Percentiles rank a stretch among this genome's conserved stretches.
Conservation (phyloP, 2,797 vertebrate genomes). For the Arnoldichthys spilopterus region DNA sequence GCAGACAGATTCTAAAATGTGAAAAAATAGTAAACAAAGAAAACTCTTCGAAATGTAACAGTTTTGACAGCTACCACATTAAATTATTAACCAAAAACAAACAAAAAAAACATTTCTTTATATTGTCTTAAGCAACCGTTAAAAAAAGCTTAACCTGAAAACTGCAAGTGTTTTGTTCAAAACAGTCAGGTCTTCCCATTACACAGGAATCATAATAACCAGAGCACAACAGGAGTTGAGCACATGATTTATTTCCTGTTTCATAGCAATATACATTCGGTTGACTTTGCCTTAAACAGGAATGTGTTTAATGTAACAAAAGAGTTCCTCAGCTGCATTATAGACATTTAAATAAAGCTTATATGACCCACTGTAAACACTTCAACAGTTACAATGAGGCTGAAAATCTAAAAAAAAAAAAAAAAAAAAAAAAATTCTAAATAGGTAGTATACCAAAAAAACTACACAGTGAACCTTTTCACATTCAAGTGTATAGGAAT, state of each 20-base stretch:
- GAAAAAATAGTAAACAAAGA: no score
- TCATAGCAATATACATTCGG: slow-evolving; percentile 21
- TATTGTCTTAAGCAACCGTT: no score
- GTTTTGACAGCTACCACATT: no score
- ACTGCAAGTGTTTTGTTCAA: not conserved
- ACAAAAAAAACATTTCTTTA: no score
- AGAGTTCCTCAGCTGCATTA: slow-evolving; percentile 1
- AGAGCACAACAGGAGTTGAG: slow-evolving; percentile 4
- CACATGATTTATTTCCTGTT: slow-evolving; percentile 49
- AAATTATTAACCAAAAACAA: no score
- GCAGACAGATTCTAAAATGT: no score
- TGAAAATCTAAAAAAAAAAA: not conserved
- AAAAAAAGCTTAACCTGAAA: not conserved
- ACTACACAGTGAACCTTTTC: not conserved
- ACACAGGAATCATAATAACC: not conserved
- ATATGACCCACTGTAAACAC: not conserved
- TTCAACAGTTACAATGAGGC: not conserved
- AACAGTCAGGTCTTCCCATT: not conserved
- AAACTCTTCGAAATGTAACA: no score
- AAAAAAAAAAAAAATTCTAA: not conserved
- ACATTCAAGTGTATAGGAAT: not conserved
- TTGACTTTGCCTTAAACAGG: slow-evolving; percentile 16
- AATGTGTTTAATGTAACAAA: slow-evolving; percentile 19
- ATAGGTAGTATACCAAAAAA: slow-evolving; percentile 37
- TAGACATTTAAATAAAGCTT: slow-evolving; percentile 38